Base-by-base conservation (phyloP, 2,113 vertebrate genomes). In the Astur gentilis region DNA sequence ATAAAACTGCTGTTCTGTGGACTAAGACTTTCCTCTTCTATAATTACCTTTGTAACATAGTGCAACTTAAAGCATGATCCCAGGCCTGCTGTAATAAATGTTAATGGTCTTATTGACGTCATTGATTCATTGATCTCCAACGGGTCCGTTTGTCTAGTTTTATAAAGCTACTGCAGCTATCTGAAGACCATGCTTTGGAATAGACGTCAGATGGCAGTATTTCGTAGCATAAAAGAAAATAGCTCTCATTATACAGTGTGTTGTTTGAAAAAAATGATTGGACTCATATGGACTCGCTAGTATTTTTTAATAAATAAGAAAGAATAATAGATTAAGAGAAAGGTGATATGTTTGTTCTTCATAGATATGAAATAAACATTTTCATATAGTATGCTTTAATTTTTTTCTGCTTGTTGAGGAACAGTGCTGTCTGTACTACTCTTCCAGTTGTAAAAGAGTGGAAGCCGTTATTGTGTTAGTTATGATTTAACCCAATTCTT, bases 201-300 rank as follows among this genome's bases (percentile, higher is more conserved):
- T 6, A 60, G 55, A 75, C 95, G 1, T 78, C 49, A 95, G 97
- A n/a, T 94, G 95, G 95, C 97, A 95, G 94, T 57, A 86, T 96
- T 97, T 90, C 83, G 57, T 36, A 89, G 44, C 50, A 71, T 31
- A 78, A 90, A 65, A 70, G 8, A 49, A 7, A 9, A 27, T 27
- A n/a, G 20, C 22, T 79, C 11, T 89, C 1, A 1, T 36, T 57
- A 34, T 11, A 66, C 9, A 62, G 62, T 29, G 13, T 47, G 4
- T 93, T 95, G 29, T 64, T 66, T 38, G 19, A 40, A 61, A 69
- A 17, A 72, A 55, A 7, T 6, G 0, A 27, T 25, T 58, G 12
- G 29, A 44, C 23, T 83, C 6, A 8, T 15, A 42, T 45, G 11
- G 10, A 69, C 64, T 71, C 44, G 6, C 25, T 34, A 40, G 2